Conservation (phyloP, 2,888 invertebrate species). For the Mythimna albipuncta region DNA sequence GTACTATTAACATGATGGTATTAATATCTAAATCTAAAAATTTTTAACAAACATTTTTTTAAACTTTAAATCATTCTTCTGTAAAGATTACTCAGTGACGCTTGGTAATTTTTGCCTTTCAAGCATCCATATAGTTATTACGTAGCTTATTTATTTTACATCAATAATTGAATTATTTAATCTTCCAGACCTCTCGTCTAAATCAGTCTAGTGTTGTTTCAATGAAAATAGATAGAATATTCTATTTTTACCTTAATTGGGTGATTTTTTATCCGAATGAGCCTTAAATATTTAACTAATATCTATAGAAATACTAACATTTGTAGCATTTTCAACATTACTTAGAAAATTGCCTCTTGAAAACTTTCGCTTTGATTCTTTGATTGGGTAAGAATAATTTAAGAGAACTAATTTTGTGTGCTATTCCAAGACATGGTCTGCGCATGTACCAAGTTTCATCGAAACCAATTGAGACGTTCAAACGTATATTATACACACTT, state of each 20-base stretch:
- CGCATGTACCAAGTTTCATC: not conserved
- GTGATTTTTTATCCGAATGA: conserved; percentile 5
- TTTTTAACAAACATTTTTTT: too few species aligned
- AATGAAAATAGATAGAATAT: conserved; percentile 30
- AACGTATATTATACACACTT: too few species aligned
- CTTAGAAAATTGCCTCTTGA: not conserved
- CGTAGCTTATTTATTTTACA: not conserved
- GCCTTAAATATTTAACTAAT: not conserved
- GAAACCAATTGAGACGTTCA: too few species aligned
- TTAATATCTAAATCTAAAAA: too few species aligned
- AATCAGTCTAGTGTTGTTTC: conserved; percentile 23
- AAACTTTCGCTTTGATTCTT: not conserved
- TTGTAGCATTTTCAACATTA: not conserved
- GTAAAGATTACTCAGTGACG: too few species aligned
- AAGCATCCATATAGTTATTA: too few species aligned
- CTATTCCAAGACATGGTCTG: not conserved
- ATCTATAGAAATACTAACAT: too few species aligned
- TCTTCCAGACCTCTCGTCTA: conserved; percentile 32
- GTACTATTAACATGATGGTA: too few species aligned
- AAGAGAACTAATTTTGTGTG: too few species aligned
- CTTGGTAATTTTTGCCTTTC: too few species aligned
- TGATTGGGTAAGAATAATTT: not conserved
- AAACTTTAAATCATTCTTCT: too few species aligned
- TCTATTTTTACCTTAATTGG: conserved; percentile 26
- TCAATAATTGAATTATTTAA: conserved; percentile 29